Evolutionary conservation across 35 echinoderm and acorn worm genomes (phyloP).

Genomic region (Acanthaster planci): DNA sequence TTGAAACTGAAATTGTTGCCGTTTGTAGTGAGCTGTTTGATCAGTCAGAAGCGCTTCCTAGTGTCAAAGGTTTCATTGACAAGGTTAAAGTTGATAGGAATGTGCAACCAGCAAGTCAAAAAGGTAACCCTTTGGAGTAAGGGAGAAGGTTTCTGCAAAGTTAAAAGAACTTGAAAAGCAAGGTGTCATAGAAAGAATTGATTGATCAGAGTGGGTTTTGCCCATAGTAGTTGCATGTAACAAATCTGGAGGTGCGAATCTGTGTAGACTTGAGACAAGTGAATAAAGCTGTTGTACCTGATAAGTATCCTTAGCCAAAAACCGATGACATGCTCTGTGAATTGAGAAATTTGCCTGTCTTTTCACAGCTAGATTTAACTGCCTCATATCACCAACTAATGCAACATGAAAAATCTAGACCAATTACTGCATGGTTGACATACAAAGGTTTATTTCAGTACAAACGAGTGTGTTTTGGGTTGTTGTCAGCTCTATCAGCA

Average conservation of each 20-base stretch:
- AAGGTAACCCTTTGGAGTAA: constrained; percentile 41
- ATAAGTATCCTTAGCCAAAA: constrained; percentile 47
- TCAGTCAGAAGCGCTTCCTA: no score
- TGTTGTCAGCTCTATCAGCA: constrained; percentile 48
- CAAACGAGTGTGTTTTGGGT: constrained; percentile 51
- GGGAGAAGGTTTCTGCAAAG: no score
- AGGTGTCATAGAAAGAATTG: no score
- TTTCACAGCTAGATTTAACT: no score
- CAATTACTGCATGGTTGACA: constrained; percentile 47
- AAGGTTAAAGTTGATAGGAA: no score
- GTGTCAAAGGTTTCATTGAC: no score
- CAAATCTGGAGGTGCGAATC: constrained; percentile 34
- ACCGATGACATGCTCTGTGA: no score
- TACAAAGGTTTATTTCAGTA: no score
- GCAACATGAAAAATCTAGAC: constrained; percentile 16
- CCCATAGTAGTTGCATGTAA: no score
- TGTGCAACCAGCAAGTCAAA: constrained; percentile 40
- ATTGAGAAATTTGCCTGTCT: no score
- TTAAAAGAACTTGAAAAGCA: no score
- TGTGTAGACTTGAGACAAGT: constrained; percentile 56
- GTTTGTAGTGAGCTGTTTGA: constrained; percentile 38
- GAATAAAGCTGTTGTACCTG: constrained; percentile 54
- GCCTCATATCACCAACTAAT: constrained; percentile 50
- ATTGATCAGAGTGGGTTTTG: no score
- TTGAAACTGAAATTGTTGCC: neutral